Percentiles rank a stretch among this genome's conserved stretches.
These are phyloP conservation scores for Nomada ruficornis DNA, from an alignment of 2,888 invertebrate genomes.

Conservation along the genomic window DNA sequence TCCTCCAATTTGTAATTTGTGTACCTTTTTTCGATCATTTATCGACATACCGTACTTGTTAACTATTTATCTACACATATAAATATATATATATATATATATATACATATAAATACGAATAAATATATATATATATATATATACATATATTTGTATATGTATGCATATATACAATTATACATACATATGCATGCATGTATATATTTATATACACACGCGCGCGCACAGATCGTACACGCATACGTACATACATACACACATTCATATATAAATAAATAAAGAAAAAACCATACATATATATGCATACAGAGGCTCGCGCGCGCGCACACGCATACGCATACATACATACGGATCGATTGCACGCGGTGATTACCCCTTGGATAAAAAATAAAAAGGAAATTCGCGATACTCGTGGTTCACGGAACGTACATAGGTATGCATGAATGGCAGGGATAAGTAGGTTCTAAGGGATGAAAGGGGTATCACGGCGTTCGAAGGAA, in stretches of 20 bases:
- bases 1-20: slow-evolving; percentile 70
- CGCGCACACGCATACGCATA: slow-evolving; percentile 31
- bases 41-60: slow-evolving; percentile 77
- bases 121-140: slow-evolving; percentile 43
- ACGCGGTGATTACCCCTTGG: slow-evolving; percentile 66
- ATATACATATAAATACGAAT: slow-evolving; percentile 31
- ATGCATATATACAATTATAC: slow-evolving; percentile 26
- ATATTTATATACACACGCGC: slow-evolving; percentile 27
- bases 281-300: slow-evolving; percentile 43
- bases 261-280: slow-evolving; percentile 30
- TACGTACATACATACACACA: slow-evolving; percentile 24
- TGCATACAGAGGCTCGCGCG: slow-evolving; percentile 8
- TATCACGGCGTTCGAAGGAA: slow-evolving; percentile 69
- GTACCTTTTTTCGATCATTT: slow-evolving; percentile 74
- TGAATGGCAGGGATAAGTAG: background rate
- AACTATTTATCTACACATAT: slow-evolving; percentile 65
- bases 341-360: slow-evolving; percentile 49
- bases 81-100: slow-evolving; percentile 31
- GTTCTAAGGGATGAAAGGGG: slow-evolving; percentile 48
- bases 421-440: background rate
- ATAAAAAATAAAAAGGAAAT: slow-evolving; percentile 18
- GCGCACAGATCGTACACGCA: background rate
- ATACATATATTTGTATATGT: slow-evolving; percentile 41
- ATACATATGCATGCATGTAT: slow-evolving; percentile 8
- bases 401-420: slow-evolving; percentile 46